Conservation (phyloP, 2,888 invertebrate genomes). For the Chalcis sispes region DNA sequence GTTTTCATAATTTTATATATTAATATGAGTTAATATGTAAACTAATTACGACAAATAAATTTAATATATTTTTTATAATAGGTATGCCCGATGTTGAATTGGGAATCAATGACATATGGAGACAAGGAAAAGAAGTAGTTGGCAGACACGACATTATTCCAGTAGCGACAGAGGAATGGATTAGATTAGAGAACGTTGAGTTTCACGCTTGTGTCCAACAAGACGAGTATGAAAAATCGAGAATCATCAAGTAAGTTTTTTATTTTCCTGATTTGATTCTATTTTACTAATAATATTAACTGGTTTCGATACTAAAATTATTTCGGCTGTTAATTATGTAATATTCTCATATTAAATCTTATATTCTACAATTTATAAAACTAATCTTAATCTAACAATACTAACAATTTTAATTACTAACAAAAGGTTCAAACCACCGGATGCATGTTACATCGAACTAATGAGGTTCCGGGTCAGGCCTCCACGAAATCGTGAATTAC, state of each 20-base stretch:
- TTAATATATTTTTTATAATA: slow-evolving; percentile 63
- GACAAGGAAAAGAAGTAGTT: slow-evolving; percentile 99
- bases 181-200: slow-evolving; percentile 94
- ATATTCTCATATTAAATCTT: no score
- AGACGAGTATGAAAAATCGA: slow-evolving; percentile 90
- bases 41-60: not conserved
- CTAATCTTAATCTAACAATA: slow-evolving; percentile 7
- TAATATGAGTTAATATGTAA: not conserved
- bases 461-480: slow-evolving; percentile 96
- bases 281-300: not conserved
- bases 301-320: no score
- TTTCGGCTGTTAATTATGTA: no score
- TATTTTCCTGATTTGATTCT: not conserved
- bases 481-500: slow-evolving; percentile 96
- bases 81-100: slow-evolving; percentile 98
- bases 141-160: slow-evolving; percentile 99
- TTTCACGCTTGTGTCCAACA: slow-evolving; percentile 96
- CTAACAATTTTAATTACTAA: slow-evolving; percentile 55
- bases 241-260: slow-evolving; percentile 86
- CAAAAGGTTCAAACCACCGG: slow-evolving; percentile 93
- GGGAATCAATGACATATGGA: slow-evolving; percentile 96
- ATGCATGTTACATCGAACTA: slow-evolving; percentile 98
- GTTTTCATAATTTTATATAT: not conserved
- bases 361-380: no score
- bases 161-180: slow-evolving; percentile 99